Conservation (phyloP, 2,888 invertebrate genomes). For the Deroplatys truncata region DNA sequence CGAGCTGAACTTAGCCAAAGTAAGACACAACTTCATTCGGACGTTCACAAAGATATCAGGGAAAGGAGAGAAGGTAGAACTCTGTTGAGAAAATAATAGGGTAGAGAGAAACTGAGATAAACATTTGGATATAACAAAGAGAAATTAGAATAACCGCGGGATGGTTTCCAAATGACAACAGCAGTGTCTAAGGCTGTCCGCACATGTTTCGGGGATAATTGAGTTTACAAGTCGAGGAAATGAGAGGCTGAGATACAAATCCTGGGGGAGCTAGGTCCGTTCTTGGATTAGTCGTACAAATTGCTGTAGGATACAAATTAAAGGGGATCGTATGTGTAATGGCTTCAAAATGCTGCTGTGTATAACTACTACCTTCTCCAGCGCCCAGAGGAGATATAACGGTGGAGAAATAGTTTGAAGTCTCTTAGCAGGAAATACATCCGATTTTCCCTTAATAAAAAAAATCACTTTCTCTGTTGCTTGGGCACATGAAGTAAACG, state of each 20-base stretch:
- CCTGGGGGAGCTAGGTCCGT: too few species aligned
- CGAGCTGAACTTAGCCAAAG: background rate
- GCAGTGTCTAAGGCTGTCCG: background rate
- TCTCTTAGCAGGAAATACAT: too few species aligned
- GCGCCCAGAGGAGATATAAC: too few species aligned
- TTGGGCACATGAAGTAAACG: too few species aligned
- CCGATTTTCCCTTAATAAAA: too few species aligned
- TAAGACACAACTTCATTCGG: background rate
- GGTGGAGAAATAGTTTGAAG: too few species aligned
- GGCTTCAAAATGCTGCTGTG: too few species aligned
- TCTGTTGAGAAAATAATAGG: background rate
- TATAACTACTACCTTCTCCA: too few species aligned
- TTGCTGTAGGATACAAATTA: too few species aligned
- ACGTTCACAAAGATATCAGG: background rate
- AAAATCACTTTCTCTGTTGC: too few species aligned
- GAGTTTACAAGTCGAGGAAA: background rate
- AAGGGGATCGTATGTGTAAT: too few species aligned
- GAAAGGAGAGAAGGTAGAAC: background rate
- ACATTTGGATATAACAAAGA: background rate
- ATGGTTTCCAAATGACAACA: background rate
- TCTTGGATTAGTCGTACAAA: too few species aligned
- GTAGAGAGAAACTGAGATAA: background rate
- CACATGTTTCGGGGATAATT: background rate
- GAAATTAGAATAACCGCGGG: background rate
- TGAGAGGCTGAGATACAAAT: background rate